Percentiles rank a stretch among this genome's conserved stretches.
Evolutionary conservation across 2,113 vertebrate species (phyloP).

Genomic region (Poeciliopsis prolifica): DNA sequence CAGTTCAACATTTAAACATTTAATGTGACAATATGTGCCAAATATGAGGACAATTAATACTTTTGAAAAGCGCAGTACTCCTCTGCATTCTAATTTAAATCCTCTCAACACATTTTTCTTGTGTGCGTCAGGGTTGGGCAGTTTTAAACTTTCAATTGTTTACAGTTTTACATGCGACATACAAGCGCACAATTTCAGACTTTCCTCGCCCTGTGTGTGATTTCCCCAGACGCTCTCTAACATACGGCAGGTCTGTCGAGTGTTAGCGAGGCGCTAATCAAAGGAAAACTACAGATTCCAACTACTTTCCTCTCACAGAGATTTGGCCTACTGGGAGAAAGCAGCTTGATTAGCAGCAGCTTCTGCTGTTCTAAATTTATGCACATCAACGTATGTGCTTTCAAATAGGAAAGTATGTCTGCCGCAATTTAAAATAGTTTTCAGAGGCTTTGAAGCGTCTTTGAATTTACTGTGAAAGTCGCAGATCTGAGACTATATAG

Average conservation of each 20-base stretch:
- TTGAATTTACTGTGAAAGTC: slow-evolving; percentile 34
- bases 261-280: slow-evolving; percentile 56
- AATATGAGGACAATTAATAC: no score
- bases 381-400: not conserved
- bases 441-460: slow-evolving; percentile 7
- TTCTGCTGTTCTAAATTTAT: not conserved
- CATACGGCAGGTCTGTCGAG: slow-evolving; percentile 12
- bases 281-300: slow-evolving; percentile 43
- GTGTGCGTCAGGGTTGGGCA: no score
- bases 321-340: slow-evolving; percentile 8
- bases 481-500: slow-evolving; percentile 22
- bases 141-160: no score
- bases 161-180: no score
- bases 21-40: no score
- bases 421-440: slow-evolving; percentile 3
- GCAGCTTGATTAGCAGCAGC: slow-evolving; percentile 46
- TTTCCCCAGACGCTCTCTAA: slow-evolving; percentile 9
- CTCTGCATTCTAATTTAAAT: not conserved
- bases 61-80: not conserved
- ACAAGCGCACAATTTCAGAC: no score
- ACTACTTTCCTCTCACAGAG: slow-evolving; percentile 51
- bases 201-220: no score
- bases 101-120: no score
- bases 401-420: slow-evolving; percentile 6
- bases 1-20: no score